These are phyloP conservation scores for Bursaphelenchus okinawaensis DNA, from an alignment of 2,888 invertebrate genomes.

Conservation along the genomic window DNA sequence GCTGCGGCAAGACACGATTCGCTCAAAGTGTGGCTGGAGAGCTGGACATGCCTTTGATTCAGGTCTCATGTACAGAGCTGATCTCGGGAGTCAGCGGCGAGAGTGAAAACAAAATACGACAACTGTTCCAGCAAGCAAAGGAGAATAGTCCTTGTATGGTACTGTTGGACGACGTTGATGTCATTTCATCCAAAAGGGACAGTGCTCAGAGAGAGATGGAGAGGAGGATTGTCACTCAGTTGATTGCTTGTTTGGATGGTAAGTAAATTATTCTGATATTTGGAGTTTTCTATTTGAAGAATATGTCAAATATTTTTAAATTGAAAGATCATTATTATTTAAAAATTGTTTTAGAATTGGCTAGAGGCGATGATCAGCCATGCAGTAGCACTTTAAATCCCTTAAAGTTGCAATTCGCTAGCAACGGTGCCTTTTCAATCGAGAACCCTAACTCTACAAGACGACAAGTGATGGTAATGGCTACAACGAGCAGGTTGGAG, in stretches of 20 bases:
- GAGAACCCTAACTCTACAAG: neutral
- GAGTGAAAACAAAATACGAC: slow-evolving; percentile 84
- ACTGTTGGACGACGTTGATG: slow-evolving; percentile 86
- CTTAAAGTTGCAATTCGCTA: slow-evolving; percentile 3
- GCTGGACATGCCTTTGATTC: slow-evolving; percentile 75
- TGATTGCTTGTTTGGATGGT: slow-evolving; percentile 82
- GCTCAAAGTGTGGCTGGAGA: slow-evolving; percentile 60
- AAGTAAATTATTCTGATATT: slow-evolving; percentile 20
- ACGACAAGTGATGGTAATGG: slow-evolving; percentile 66
- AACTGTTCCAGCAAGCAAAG: slow-evolving; percentile 78
- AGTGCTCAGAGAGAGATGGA: slow-evolving; percentile 93
- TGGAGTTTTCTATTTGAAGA: neutral
- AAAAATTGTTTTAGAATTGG: neutral
- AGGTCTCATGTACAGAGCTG: slow-evolving; percentile 83
- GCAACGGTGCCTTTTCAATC: slow-evolving; percentile 13
- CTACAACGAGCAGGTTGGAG: slow-evolving; percentile 91
- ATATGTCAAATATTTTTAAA: neutral
- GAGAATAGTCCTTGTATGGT: slow-evolving; percentile 44
- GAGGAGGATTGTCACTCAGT: slow-evolving; percentile 83
- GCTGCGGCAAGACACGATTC: slow-evolving; percentile 68
- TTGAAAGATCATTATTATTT: neutral
- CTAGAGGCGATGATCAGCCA: neutral
- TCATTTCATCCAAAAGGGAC: slow-evolving; percentile 83
- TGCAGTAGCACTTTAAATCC: neutral
- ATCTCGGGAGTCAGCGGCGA: slow-evolving; percentile 91